These are phyloP conservation scores for Drymonia ruficornis DNA, from an alignment of 2,888 invertebrate genomes.

Conservation along the genomic window DNA sequence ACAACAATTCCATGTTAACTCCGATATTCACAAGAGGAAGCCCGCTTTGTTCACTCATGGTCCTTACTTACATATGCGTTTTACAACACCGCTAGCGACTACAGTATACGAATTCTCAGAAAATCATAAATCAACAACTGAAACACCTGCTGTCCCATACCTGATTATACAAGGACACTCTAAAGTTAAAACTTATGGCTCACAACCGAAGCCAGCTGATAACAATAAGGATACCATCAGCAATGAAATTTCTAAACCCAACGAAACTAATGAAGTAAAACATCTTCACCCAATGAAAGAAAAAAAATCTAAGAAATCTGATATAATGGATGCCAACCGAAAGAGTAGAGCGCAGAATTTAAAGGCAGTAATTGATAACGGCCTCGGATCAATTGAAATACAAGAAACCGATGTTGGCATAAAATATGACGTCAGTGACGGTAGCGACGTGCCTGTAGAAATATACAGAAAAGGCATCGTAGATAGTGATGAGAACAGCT, in stretches of 20 bases:
- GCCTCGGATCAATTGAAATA: conserved; percentile 80
- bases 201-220: conserved; percentile 75
- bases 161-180: conserved; percentile 94
- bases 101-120: conserved; percentile 61
- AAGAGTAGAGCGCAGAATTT: conserved; percentile 67
- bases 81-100: conserved; percentile 77
- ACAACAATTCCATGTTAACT: conserved; percentile 53
- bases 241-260: conserved; percentile 82
- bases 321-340: conserved; percentile 51
- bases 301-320: conserved; percentile 59
- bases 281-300: conserved; percentile 82
- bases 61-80: conserved; percentile 75
- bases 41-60: conserved; percentile 60
- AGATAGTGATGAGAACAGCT: conserved; percentile 77
- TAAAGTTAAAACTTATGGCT: conserved; percentile 93
- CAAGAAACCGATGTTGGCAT: conserved; percentile 85
- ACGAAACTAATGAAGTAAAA: conserved; percentile 82
- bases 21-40: conserved; percentile 51
- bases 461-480: conserved; percentile 86
- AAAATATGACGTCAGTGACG: conserved; percentile 84
- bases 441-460: conserved; percentile 79
- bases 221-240: conserved; percentile 62
- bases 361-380: conserved; percentile 66
- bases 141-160: conserved; percentile 87
- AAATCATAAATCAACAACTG: conserved; percentile 56